Base-by-base conservation (phyloP, 2,113 vertebrate genomes). In the Saimiri boliviensis region DNA sequence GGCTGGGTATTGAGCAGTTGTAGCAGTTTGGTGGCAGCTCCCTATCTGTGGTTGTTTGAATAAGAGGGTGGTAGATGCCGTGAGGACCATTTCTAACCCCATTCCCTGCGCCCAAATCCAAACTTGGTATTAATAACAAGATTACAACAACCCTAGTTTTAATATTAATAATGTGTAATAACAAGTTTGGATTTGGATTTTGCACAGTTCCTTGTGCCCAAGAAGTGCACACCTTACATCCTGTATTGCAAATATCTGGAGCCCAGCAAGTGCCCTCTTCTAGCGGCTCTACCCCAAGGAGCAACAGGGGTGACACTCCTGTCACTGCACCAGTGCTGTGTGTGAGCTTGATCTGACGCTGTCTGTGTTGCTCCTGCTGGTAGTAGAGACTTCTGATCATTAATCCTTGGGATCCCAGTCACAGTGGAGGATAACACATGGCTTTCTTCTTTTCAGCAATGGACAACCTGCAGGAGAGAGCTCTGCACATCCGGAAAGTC, bases 381-480 rank as follows among this genome's bases (percentile, higher is more conserved):
- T 8, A 7, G 8, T 30, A 12, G 71, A 35, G 9, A 42, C 25
- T 58, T 92, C 71, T 68, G 20, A 27, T 47, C 12, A 0, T 56
- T 54, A 2, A 11, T n/a, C 35, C 49, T n/a, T 23, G 23, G 63
- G 87, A 23, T 20, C 47, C 40, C 56, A n/a, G 66, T 16, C 81
- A 84, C 42, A 27, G 27, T 42, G n/a, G 1, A 88, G 2, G 7
- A 0, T 97, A 93, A 98, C 93, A 4, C 63, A 2, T 2, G 90
- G 23, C 84, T 94, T 73, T 97, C 94, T 97, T 95, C 97, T 98
- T 63, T 97, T 58, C 98, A 99, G 99, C 99, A 0, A 99, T 99
- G 99, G 99, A 99, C 96, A 99, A 99, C 93, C 98, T 99, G 35
- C 99, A 99, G 96, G 99, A 99, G 84, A 98, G 99, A 97, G 99